A percentile compares a stretch with the other conserved stretches of the same genome.
Evolutionary conservation across 2,797 vertebrate species (phyloP).

Genomic region (Hemitrygon akajei): DNA sequence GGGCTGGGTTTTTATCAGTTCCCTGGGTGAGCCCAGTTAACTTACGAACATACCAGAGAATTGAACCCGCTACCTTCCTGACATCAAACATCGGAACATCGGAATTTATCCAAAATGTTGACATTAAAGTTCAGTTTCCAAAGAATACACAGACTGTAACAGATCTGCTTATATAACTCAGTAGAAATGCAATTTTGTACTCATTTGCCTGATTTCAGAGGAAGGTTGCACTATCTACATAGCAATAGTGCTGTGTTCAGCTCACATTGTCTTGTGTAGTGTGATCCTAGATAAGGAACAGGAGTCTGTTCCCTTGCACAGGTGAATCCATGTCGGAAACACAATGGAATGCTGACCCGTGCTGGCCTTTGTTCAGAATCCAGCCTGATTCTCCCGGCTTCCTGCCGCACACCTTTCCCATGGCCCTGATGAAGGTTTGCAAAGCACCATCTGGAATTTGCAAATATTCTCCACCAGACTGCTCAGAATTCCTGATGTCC

Average conservation of each 20-base stretch:
- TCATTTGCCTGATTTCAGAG: neutral
- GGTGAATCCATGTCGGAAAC: neutral
- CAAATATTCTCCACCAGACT: slow-evolving; percentile 15
- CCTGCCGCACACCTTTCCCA: neutral
- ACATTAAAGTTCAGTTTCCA: neutral
- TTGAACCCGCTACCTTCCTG: neutral
- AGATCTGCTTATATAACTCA: neutral
- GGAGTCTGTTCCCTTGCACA: neutral
- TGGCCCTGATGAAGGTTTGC: neutral
- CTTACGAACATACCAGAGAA: neutral
- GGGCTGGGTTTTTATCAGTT: neutral
- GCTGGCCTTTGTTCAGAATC: neutral
- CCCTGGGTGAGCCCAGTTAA: neutral
- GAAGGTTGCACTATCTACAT: neutral
- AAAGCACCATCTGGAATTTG: slow-evolving; percentile 27
- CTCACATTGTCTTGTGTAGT: neutral
- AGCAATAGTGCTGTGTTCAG: neutral
- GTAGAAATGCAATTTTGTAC: neutral
- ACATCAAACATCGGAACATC: neutral
- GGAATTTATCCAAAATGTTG: neutral
- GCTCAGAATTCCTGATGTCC: slow-evolving; percentile 4
- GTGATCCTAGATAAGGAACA: neutral
- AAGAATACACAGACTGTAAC: neutral
- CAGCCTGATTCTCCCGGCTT: neutral
- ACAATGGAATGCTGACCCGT: neutral